A percentile compares a stretch with the other conserved stretches of the same genome.
These are phyloP conservation scores for Sarotherodon lohbergeri DNA, from an alignment of 2,113 vertebrate species.

Conservation along the genomic window DNA sequence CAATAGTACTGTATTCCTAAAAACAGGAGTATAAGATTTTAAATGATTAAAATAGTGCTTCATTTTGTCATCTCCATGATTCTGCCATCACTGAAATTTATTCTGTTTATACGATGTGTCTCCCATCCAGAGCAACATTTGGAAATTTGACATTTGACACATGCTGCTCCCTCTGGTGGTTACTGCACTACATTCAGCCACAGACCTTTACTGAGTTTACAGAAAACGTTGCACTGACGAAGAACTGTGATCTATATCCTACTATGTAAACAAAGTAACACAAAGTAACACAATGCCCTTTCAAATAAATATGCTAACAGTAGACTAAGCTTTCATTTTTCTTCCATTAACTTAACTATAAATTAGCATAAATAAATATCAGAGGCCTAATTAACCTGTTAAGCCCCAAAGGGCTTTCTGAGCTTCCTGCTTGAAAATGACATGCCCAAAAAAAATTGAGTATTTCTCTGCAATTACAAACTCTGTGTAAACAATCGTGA, in stretches of 20 bases:
- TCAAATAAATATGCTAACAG: background rate
- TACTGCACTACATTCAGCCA: background rate
- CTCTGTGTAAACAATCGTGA: background rate
- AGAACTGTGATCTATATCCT: background rate
- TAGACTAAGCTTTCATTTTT: background rate
- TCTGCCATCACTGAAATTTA: background rate
- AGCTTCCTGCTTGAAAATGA: background rate
- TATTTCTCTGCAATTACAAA: background rate
- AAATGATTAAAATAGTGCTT: background rate
- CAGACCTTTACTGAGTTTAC: background rate
- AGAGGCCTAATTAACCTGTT: background rate
- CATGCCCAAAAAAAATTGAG: background rate
- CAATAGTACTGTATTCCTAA: background rate
- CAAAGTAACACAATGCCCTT: background rate
- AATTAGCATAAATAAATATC: too few relatives aligned
- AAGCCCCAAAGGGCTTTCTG: accelerated
- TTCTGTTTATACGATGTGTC: too few relatives aligned
- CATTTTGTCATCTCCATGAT: background rate
- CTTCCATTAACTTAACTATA: too few relatives aligned
- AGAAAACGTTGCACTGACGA: background rate
- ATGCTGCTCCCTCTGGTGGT: background rate
- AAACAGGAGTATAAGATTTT: background rate
- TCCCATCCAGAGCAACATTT: too few relatives aligned
- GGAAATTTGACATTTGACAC: too few relatives aligned
- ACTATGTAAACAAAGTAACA: background rate